A percentile compares a stretch with the other conserved stretches of the same genome.
These are phyloP conservation scores for Aphaenogaster floridana DNA, from an alignment of 1,140 invertebrate genomes.

Conservation along the genomic window DNA sequence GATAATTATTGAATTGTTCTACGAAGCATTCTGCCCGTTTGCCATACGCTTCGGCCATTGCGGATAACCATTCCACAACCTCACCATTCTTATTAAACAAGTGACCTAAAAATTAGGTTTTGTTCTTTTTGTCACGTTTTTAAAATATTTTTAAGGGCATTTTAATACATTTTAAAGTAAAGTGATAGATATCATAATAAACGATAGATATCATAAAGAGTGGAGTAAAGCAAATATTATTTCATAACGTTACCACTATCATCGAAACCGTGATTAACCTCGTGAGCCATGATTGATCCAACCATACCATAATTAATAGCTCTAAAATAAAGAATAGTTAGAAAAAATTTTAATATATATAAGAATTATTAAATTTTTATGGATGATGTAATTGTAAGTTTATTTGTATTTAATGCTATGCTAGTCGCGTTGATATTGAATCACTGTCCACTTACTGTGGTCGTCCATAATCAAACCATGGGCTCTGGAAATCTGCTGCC, in stretches of 20 bases:
- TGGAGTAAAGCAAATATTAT: neutral
- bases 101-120: constrained; percentile 49
- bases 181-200: neutral
- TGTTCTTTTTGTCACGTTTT: neutral
- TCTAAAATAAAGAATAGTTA: constrained; percentile 18
- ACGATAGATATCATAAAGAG: too few species aligned
- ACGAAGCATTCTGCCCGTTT: constrained; percentile 61
- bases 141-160: neutral
- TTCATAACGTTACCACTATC: constrained; percentile 35
- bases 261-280: constrained; percentile 73
- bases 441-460: constrained; percentile 59
- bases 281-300: constrained; percentile 67
- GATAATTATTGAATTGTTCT: constrained; percentile 63
- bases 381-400: neutral
- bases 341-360: neutral
- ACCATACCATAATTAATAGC: constrained; percentile 68
- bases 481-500: constrained; percentile 69
- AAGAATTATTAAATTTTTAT: neutral
- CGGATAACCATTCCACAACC: constrained; percentile 59
- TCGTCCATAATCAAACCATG: constrained; percentile 59
- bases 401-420: neutral
- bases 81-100: constrained; percentile 44
- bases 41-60: constrained; percentile 58
- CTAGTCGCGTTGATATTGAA: neutral
- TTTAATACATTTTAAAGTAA: neutral